Evolutionary conservation across 2,888 invertebrate genomes (phyloP).

Genomic region (Thalpophila matura): DNA sequence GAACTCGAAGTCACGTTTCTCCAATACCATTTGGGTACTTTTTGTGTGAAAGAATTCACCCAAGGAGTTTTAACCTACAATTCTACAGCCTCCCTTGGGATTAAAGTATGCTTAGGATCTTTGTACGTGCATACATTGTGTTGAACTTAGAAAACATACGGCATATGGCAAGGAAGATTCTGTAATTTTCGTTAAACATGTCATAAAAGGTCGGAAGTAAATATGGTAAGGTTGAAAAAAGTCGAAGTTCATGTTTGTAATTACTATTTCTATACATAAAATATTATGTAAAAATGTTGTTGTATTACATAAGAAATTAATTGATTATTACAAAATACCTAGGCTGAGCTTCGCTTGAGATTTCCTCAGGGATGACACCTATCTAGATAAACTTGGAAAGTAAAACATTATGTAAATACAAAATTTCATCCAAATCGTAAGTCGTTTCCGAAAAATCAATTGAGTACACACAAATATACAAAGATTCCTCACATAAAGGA

Average conservation of each 20-base stretch:
- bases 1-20: constrained; percentile 48
- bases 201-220: not conserved
- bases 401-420: no score
- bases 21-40: constrained; percentile 46
- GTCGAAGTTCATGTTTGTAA: not conserved
- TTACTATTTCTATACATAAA: not conserved
- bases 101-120: constrained; percentile 30
- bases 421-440: no score
- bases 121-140: constrained; percentile 11
- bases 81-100: constrained; percentile 25
- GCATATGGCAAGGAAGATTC: not conserved
- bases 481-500: no score
- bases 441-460: no score
- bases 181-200: constrained; percentile 26
- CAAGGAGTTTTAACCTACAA: constrained; percentile 29
- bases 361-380: no score
- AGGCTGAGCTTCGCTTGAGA: no score
- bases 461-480: no score
- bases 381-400: no score
- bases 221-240: not conserved
- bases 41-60: constrained; percentile 44
- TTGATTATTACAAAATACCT: no score
- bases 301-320: no score
- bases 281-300: no score
- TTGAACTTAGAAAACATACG: constrained; percentile 18